phyloP scores from a whole-genome alignment of 2,113 vertebrate genomes.

The Asarcornis scutulata region DNA sequence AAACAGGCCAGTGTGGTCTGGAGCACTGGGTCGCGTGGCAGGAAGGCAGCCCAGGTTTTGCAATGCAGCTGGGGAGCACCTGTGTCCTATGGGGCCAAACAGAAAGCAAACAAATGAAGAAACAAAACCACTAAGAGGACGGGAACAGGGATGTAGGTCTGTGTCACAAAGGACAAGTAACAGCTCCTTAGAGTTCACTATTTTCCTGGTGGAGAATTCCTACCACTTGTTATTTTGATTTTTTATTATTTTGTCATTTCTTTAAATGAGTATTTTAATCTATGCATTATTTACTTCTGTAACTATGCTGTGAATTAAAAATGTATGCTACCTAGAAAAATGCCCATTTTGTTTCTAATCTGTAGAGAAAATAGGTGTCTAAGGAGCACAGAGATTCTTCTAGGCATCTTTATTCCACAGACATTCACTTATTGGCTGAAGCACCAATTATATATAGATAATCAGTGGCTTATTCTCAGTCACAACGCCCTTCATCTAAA shows the following conservation, averaged over 20 bases:
- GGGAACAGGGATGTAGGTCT: background rate
- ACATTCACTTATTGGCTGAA: slow-evolving; percentile 34
- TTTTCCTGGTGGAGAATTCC: background rate
- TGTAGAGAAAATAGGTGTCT: background rate
- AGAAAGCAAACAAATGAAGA: background rate
- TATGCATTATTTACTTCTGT: slow-evolving; percentile 50
- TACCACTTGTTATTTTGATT: background rate
- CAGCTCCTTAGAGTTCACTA: accelerated
- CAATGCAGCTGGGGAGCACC: background rate
- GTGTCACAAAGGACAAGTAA: background rate
- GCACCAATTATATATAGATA: slow-evolving; percentile 23
- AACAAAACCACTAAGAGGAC: background rate
- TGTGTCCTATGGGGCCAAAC: background rate
- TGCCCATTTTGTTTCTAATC: slow-evolving; percentile 39
- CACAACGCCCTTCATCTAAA: slow-evolving; percentile 22
- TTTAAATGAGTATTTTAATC: slow-evolving; percentile 36
- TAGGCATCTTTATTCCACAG: slow-evolving; percentile 2
- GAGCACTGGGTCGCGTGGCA: accelerated
- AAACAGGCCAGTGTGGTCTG: accelerated
- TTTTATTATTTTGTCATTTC: slow-evolving; percentile 51
- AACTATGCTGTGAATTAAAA: slow-evolving; percentile 39
- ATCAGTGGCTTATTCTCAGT: slow-evolving; percentile 39
- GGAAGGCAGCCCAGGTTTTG: background rate
- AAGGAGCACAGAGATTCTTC: background rate
- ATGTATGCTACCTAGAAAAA: slow-evolving; percentile 3